Evolutionary conservation across 2,113 vertebrate species (phyloP).

Genomic region (Semnornis frantzii): DNA sequence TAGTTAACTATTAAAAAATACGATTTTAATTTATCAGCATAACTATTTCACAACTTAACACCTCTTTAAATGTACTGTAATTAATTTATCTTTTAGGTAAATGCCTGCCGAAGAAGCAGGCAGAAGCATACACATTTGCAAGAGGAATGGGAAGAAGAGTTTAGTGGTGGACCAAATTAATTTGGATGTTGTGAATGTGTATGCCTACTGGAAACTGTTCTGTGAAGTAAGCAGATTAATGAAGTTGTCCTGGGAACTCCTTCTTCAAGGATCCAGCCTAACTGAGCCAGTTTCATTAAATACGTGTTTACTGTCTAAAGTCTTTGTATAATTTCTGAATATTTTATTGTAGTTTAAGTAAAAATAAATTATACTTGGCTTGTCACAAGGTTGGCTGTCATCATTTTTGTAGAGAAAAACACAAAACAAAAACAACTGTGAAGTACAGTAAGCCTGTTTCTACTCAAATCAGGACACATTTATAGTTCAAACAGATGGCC

Average conservation of each 20-base stretch:
- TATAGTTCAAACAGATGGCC: neutral
- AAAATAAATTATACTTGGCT: conserved; percentile 74
- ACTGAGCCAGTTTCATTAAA: conserved; percentile 81
- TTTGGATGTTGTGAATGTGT: conserved; percentile 49
- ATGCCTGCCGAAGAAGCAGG: conserved; percentile 88
- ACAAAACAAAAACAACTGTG: too few relatives aligned
- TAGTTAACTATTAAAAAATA: neutral
- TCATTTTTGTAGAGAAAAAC: conserved; percentile 2
- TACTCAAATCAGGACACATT: neutral
- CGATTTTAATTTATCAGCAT: neutral
- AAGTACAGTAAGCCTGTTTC: neutral
- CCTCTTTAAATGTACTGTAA: neutral
- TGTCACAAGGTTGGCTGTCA: conserved; percentile 45
- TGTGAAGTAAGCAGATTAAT: conserved; percentile 82
- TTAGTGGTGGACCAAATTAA: conserved; percentile 22
- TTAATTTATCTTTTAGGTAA: conserved; percentile 84
- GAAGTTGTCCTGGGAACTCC: conserved; percentile 92
- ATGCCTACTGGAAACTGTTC: conserved; percentile 76
- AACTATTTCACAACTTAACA: neutral
- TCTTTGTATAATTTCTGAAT: conserved; percentile 77
- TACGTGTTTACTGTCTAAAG: conserved; percentile 68
- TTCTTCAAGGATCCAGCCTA: conserved; percentile 85
- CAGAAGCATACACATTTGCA: conserved; percentile 64
- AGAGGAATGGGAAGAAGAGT: conserved; percentile 26
- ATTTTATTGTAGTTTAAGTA: conserved; percentile 70